Evolutionary conservation across 2,797 vertebrate genomes (phyloP), one percentile per base, ranked within the genome.

Genomic region (Clarias fuscus): DNA sequence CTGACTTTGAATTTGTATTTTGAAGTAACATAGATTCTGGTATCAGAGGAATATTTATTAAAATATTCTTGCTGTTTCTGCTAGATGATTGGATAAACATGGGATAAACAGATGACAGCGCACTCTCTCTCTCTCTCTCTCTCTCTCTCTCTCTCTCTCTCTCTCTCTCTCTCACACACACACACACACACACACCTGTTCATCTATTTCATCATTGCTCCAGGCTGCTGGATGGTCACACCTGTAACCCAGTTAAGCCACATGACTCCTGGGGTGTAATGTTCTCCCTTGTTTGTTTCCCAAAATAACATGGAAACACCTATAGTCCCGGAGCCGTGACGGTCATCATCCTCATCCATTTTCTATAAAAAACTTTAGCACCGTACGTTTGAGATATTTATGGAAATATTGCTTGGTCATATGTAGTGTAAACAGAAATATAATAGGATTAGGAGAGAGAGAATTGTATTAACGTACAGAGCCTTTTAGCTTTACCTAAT

Each of bases 141-240:
- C 61, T 81, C 78, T 64, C 78, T 64, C 59, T 17, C 59, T 43
- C 33, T 79, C 40, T 20, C 62, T 67, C 62, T 82, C 79, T 65
- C 37, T 65, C 37, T 43, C 53, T 33, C 15, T 30, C 62, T 53
- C 77, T 65, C 58, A 82, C 79, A 86, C 83, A 82, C 81, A 72
- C 33, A 72, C 89, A 83, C 82, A 89, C 88, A 88, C 82, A 89
- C 86, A 90, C 95, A 96, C 95, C 95, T 96, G 94, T 90, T 92
- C 81, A 90, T 96, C 92, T 89, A 88, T 96, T 96, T 96, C 95
- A 94, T 94, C 94, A 96, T 94, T 93, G 85, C 64, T 91, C 91
- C 90, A 90, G 76, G 87, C 78, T 84, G 67, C 84, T 87, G 78
- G 78, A 84, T 84, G 68, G 85, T 86, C 81, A 92, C 92, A 95